Conservation (phyloP, 1,140 invertebrate genomes). For the Pseudomyrmex sp. region DNA sequence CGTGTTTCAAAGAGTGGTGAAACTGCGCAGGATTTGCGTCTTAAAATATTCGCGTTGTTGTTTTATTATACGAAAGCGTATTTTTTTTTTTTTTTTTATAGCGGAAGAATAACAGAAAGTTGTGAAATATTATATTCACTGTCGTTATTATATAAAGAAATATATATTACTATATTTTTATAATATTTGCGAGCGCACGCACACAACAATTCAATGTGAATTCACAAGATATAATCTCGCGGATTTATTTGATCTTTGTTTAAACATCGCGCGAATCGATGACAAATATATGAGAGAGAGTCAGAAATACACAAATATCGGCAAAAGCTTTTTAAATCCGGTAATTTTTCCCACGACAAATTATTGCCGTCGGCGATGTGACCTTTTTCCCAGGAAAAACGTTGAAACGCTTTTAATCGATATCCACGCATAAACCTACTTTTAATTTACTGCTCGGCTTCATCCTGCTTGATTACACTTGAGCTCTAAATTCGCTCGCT, state of each 20-base stretch:
- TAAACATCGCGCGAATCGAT: background rate
- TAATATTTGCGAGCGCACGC: no score
- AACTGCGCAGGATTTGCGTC: background rate
- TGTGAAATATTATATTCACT: background rate
- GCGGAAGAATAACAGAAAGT: background rate
- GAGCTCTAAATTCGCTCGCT: constrained; percentile 11
- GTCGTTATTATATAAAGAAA: background rate
- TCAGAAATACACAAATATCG: background rate
- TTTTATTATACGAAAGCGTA: background rate
- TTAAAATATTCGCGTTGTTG: constrained; percentile 1
- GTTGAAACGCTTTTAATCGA: constrained; percentile 39
- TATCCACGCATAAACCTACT: constrained; percentile 39
- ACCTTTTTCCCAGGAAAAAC: background rate
- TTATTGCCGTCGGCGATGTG: background rate
- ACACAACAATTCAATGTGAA: no score
- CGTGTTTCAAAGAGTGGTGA: no score
- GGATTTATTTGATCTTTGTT: background rate
- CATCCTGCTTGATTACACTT: constrained; percentile 43
- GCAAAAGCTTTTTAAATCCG: background rate
- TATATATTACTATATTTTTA: no score
- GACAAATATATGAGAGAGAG: background rate
- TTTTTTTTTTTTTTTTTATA: background rate
- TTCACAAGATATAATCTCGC: background rate
- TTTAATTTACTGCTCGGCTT: constrained; percentile 49
- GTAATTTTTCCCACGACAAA: constrained; percentile 35